Base-by-base conservation (phyloP, 2,888 invertebrate genomes). In the Metallyticus violacea region DNA sequence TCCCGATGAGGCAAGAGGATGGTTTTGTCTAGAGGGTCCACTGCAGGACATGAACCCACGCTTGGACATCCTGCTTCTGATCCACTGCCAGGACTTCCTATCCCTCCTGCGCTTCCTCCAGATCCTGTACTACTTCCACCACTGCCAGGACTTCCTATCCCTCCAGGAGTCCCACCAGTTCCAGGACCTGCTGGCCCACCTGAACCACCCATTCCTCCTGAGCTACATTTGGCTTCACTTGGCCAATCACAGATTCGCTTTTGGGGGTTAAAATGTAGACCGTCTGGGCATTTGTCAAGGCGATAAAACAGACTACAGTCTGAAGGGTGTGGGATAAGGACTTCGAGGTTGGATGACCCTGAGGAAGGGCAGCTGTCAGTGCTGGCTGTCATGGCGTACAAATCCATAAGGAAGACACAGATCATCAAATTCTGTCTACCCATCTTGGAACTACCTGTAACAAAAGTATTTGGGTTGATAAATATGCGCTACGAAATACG, bases 1-100 rank as follows among this genome's bases (percentile, higher is more conserved):
- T 27, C 77, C 6, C 27, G 26, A 27, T 87, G 87, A n/a, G 87
- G 85, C 15, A 87, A 26, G n/a, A 81, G 85, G 0, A 87, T 85
- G 7, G 87, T 87, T 76, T 81, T 27, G 27, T 85, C 78, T 77
- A 85, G 28, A 0, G 87, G 81, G 7, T 87, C 85, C 1, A 30
- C 28, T 2, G 40, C 76, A 0, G 87, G 87, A 22, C 87, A 87
- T 62, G 40, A 26, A 5, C 83, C 83, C 22, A 62, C 76, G 25
- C 62, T 40, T 26, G 77, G 83, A 15, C 83, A 83, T 15, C 26
- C 26, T 30, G 26, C 83, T 25, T 27, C n/a, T 25, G 28, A 26
- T 22, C 15, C 15, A 2, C 81, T 28, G 7, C 81, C 81, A 28
- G 28, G 7, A 27, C 28, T 81, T 22, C 25, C 28, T 28, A 7